A percentile compares a stretch with the other conserved stretches of the same genome.
Evolutionary conservation across 2,888 invertebrate genomes (phyloP).

Genomic region (Aporophyla nigra): DNA sequence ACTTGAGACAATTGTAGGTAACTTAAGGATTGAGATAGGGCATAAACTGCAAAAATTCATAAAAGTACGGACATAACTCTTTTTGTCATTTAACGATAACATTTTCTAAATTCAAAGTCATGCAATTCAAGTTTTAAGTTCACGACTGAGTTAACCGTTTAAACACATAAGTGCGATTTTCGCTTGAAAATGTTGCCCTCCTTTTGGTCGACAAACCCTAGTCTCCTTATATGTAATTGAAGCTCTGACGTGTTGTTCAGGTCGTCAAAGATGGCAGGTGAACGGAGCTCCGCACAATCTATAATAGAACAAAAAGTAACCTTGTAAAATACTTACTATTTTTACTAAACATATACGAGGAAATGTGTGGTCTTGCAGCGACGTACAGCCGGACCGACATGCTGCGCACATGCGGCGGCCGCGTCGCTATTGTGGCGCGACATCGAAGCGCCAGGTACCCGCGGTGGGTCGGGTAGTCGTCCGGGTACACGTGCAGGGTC

Average conservation of each 20-base stretch:
- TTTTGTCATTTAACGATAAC: background rate
- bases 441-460: conserved; percentile 85
- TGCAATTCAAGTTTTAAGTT: background rate
- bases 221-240: background rate
- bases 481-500: conserved; percentile 85
- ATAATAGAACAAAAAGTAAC: background rate
- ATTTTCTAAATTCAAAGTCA: background rate
- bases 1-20: background rate
- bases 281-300: background rate
- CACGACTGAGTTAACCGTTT: background rate
- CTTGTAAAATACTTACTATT: conserved; percentile 81
- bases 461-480: conserved; percentile 85
- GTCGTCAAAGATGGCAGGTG: background rate
- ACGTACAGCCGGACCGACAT: conserved; percentile 88
- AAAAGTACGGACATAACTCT: background rate
- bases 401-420: conserved; percentile 82
- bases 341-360: conserved; percentile 89
- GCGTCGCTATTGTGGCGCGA: conserved; percentile 82
- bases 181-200: background rate
- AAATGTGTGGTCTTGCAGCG: conserved; percentile 86
- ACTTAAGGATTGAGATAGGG: background rate
- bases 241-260: background rate
- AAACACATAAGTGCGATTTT: too few relatives aligned
- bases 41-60: too few relatives aligned
- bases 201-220: too few relatives aligned